phyloP scores from a whole-genome alignment of 2,797 vertebrate genomes.

The Helostoma temminkii region DNA sequence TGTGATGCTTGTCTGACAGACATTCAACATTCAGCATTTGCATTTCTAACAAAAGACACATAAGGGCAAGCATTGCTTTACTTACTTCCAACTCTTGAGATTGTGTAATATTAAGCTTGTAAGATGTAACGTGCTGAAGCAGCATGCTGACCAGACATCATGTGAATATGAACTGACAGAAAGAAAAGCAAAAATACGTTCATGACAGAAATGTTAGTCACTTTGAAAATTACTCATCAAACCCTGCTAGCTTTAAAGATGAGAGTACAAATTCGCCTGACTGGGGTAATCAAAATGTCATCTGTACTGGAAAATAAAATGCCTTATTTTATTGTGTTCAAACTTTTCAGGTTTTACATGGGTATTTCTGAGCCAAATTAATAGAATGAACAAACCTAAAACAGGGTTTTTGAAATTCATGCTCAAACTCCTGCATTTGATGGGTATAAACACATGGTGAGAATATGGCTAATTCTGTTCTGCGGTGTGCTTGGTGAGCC shows the following conservation, averaged over 20 bases:
- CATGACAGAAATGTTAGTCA: constrained; percentile 61
- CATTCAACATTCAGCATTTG: constrained; percentile 16
- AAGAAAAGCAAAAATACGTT: constrained; percentile 36
- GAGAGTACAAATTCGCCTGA: constrained; percentile 35
- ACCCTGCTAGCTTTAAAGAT: constrained; percentile 43
- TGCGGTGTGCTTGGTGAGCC: no score
- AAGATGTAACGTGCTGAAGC: constrained; percentile 7
- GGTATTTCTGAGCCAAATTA: constrained; percentile 1
- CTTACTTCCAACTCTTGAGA: constrained; percentile 8
- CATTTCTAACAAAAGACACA: constrained; percentile 1
- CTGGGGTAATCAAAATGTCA: constrained; percentile 43
- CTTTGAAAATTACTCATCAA: constrained; percentile 60
- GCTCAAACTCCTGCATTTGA: no score
- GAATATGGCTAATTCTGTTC: no score
- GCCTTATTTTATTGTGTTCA: not conserved
- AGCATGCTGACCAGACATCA: constrained; percentile 44
- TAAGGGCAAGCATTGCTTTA: not conserved
- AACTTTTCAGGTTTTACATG: constrained; percentile 3
- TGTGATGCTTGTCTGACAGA: not conserved
- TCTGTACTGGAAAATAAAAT: constrained; percentile 22
- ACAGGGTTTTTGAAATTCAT: no score
- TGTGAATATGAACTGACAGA: constrained; percentile 54
- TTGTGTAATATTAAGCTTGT: not conserved
- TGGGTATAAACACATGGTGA: not conserved
- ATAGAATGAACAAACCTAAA: not conserved